Percentiles rank a stretch among this genome's conserved stretches.
Evolutionary conservation across 2,888 invertebrate species (phyloP).

Genomic region (Lycocerus yunnanus): DNA sequence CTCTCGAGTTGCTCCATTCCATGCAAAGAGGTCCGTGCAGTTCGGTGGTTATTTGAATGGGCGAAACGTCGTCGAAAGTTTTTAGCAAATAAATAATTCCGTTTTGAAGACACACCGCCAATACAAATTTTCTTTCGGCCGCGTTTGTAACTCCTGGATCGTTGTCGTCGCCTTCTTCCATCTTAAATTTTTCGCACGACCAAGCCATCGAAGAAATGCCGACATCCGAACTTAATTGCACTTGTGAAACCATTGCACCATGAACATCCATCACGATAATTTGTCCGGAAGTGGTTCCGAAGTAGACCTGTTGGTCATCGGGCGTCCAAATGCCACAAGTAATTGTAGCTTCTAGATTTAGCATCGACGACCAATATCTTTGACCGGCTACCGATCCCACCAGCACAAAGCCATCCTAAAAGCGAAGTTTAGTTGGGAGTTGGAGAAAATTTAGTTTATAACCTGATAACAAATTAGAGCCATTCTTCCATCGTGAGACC

Average conservation of each 20-base stretch:
- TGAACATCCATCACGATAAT: conserved; percentile 97
- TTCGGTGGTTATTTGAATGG: conserved; percentile 83
- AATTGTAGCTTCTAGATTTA: conserved; percentile 91
- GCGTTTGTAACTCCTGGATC: conserved; percentile 63
- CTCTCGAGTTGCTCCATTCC: conserved; percentile 97
- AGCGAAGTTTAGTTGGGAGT: conserved; percentile 7
- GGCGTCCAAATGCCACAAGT: conserved; percentile 98
- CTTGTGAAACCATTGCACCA: conserved; percentile 92
- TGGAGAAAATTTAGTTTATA: conserved; percentile 29
- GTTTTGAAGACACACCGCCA: conserved; percentile 87
- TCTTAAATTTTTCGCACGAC: conserved; percentile 97
- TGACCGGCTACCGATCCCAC: conserved; percentile 98
- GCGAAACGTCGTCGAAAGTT: conserved; percentile 93
- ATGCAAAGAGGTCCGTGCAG: conserved; percentile 81
- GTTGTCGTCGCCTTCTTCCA: conserved; percentile 89
- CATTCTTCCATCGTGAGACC: conserved; percentile 98
- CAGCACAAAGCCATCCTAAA: conserved; percentile 93
- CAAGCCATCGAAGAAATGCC: conserved; percentile 92
- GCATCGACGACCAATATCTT: conserved; percentile 97
- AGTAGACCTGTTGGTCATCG: conserved; percentile 95
- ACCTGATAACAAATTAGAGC: conserved; percentile 97
- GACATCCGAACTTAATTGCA: conserved; percentile 84
- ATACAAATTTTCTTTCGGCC: conserved; percentile 71
- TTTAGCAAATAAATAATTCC: conserved; percentile 89
- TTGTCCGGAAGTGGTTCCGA: conserved; percentile 93